Evolutionary conservation across 2,888 invertebrate genomes (phyloP), one percentile per base, ranked within the genome.

Genomic region (Machimus atricapillus): DNA sequence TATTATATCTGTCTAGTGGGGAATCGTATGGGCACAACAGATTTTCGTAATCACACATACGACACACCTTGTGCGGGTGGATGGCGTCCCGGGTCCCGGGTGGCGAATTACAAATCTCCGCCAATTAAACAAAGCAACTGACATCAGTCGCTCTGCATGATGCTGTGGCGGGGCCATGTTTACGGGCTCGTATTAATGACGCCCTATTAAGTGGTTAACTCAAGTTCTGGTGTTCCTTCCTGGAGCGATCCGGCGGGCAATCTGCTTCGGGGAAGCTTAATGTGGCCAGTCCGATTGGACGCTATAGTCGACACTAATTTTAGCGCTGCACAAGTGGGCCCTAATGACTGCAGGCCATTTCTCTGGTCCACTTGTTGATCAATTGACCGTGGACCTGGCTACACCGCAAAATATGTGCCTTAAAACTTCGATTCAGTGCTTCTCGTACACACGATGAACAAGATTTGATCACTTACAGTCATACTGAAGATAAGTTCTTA

Each of bases 131-230:
- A 83, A 83, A 83, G 40, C 27, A 23, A 66, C 66, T 23, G 34
- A 37, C 83, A 40, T 83, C 73, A 83, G 40, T 40, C 31, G 83
- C 58, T 82, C 34, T 58, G 82, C 37, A 37, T 34, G 27, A 14
- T 58, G 14, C 23, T 46, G 40, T 6, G 46, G 79, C 40, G 31
- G 76, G 76, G 66, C 23, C 6, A 31, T 73, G 83, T 40, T 83
- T 56, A 56, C 56, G 86, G 52, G 79, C 31, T 46, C 83, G 78
- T 83, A 87, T 86, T 87, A 83, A 86, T 87, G 85, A 77, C 76
- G 83, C 34, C 87, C 87, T 87, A 87, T 87, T 87, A 87, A 87
- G 87, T 83, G 87, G 87, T 87, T 58, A 83, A 86, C 86, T 86
- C 78, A 86, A 86, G 86, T 87, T 86, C 85, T 86, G 78, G 78